These are phyloP conservation scores for Holocentrus rufus DNA, from an alignment of 2,797 vertebrate genomes.

Conservation along the genomic window DNA sequence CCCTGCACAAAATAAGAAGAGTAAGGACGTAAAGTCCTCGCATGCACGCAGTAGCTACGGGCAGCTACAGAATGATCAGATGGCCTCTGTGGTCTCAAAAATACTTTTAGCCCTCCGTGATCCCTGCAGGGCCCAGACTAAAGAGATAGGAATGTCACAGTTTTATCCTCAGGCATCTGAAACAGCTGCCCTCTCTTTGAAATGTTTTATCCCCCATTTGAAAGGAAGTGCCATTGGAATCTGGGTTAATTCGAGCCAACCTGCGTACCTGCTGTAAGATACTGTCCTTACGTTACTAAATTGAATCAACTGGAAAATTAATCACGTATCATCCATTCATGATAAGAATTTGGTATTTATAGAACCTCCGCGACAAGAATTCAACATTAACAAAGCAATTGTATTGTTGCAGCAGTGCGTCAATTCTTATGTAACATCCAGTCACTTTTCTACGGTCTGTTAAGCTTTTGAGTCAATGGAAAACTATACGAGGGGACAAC, in stretches of 20 bases:
- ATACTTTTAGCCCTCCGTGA: not conserved
- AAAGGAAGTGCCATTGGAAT: not conserved
- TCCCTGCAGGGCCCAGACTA: not conserved
- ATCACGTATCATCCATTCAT: not conserved
- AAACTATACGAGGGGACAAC: not conserved
- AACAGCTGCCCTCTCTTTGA: not conserved
- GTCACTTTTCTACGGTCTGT: slow-evolving; percentile 33
- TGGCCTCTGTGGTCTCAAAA: not conserved
- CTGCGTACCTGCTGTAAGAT: not conserved
- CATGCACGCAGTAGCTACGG: not conserved
- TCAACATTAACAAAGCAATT: no score
- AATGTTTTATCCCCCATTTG: not conserved
- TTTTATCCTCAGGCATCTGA: slow-evolving; percentile 27
- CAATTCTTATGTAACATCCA: slow-evolving; percentile 11
- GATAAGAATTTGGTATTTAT: no score
- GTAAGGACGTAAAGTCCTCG: not conserved
- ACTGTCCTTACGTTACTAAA: accelerated
- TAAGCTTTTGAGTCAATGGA: slow-evolving; percentile 30
- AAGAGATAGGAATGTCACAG: slow-evolving; percentile 16
- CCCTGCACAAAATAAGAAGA: not conserved
- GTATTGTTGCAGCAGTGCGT: not conserved
- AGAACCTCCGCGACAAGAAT: no score
- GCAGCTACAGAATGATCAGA: not conserved
- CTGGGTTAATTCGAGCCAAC: no score
- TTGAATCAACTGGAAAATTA: not conserved